Percentiles rank a stretch among this genome's conserved stretches.
Evolutionary conservation across 2,797 vertebrate species (phyloP).

Genomic region (Eleutherodactylus coqui): DNA sequence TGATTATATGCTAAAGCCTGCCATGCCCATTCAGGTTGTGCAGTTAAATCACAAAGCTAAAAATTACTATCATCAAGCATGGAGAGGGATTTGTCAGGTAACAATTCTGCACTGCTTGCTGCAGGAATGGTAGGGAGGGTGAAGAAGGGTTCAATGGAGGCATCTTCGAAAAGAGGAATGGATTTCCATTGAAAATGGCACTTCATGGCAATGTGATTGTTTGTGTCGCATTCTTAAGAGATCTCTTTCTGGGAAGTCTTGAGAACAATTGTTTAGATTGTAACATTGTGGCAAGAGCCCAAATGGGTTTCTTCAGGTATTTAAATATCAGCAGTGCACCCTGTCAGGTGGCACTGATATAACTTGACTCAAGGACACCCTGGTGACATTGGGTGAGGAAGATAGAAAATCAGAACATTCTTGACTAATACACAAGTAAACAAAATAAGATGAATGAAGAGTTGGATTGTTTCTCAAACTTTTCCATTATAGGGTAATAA

Average conservation of each 20-base stretch:
- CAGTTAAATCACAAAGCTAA: constrained; percentile 56
- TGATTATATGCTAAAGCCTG: constrained; percentile 61
- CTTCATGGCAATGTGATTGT: constrained; percentile 49
- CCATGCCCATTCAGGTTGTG: constrained; percentile 47
- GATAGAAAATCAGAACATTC: not conserved
- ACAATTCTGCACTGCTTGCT: constrained; percentile 42
- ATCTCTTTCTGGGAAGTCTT: constrained; percentile 8
- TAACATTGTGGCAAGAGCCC: constrained; percentile 19
- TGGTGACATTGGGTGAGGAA: constrained; percentile 3
- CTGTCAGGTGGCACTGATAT: constrained; percentile 15
- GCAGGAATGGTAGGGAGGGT: constrained; percentile 20
- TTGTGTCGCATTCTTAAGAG: not conserved
- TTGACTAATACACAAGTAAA: not conserved
- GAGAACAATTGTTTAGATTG: constrained; percentile 16
- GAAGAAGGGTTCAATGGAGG: constrained; percentile 43
- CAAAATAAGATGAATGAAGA: not conserved
- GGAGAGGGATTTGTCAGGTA: constrained; percentile 54
- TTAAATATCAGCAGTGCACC: not conserved
- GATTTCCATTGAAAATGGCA: constrained; percentile 62
- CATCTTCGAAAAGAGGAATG: constrained; percentile 5
- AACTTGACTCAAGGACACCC: constrained; percentile 42
- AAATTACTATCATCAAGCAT: constrained; percentile 60
- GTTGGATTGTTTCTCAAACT: not conserved
- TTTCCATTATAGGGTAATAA: not conserved
- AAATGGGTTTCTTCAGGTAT: constrained; percentile 7